phyloP scores from a whole-genome alignment of 2,888 invertebrate genomes.

The Eupeodes luniger region DNA sequence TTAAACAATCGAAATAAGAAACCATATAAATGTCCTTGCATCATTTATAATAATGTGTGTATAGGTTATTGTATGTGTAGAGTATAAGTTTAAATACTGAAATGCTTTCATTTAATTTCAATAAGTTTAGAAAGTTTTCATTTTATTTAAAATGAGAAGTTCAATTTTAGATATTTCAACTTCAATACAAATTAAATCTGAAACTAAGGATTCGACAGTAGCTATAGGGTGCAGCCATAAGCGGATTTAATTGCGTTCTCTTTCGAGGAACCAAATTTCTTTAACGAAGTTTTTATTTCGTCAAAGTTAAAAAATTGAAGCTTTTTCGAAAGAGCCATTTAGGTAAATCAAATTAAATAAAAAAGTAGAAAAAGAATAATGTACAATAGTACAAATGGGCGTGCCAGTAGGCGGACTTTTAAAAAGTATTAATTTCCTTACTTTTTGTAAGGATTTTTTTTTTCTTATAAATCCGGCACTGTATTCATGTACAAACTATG shows the following conservation, averaged over 20 bases:
- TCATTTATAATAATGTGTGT: background rate
- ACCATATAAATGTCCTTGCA: background rate
- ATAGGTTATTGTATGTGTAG: too few relatives aligned
- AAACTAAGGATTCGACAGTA: background rate
- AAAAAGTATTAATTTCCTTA: too few relatives aligned
- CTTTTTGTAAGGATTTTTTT: background rate
- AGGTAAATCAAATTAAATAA: too few relatives aligned
- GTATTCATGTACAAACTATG: background rate
- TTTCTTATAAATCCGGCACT: background rate
- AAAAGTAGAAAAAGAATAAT: too few relatives aligned
- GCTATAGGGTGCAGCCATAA: too few relatives aligned
- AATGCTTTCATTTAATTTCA: background rate
- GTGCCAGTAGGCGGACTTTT: too few relatives aligned
- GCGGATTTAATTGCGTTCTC: too few relatives aligned
- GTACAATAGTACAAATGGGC: too few relatives aligned
- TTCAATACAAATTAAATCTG: slow-evolving; percentile 18
- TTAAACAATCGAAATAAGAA: slow-evolving; percentile 46
- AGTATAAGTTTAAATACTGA: background rate
- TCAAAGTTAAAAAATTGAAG: too few relatives aligned
- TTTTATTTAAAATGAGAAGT: slow-evolving; percentile 1
- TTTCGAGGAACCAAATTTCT: too few relatives aligned
- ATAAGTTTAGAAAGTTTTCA: background rate
- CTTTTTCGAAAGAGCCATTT: too few relatives aligned
- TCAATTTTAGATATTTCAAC: slow-evolving; percentile 1
- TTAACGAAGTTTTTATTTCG: too few relatives aligned